Percentiles rank a stretch among this genome's conserved stretches.
Evolutionary conservation across 2,888 invertebrate genomes (phyloP).

Genomic region (Lampropteryx suffumata): DNA sequence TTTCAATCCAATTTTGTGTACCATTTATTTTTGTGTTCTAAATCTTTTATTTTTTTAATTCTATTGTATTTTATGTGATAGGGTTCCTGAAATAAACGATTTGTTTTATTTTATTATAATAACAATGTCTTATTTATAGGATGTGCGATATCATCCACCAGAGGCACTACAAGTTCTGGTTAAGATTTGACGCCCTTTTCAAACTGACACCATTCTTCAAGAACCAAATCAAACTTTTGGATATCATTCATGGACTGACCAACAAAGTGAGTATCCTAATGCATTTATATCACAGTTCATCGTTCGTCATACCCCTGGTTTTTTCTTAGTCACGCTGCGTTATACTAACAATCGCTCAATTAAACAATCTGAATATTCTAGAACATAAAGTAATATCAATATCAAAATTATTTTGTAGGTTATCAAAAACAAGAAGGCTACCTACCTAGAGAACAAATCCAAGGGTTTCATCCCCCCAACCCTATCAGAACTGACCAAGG

Average conservation of each 20-base stretch:
- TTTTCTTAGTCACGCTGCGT: background rate
- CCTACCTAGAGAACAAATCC: conserved; percentile 75
- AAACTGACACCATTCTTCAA: conserved; percentile 87
- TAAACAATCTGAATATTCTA: too few relatives aligned
- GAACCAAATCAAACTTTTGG: conserved; percentile 86
- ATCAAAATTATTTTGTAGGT: conserved; percentile 53
- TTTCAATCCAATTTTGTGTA: too few relatives aligned
- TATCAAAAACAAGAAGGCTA: conserved; percentile 84
- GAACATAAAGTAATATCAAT: too few relatives aligned
- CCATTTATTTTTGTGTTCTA: too few relatives aligned
- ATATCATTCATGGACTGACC: conserved; percentile 89
- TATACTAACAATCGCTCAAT: too few relatives aligned
- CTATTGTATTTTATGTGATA: too few relatives aligned
- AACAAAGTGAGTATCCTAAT: conserved; percentile 74
- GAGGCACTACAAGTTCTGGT: conserved; percentile 88
- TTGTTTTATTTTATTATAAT: too few relatives aligned
- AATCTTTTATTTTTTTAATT: too few relatives aligned
- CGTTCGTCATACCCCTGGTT: too few relatives aligned
- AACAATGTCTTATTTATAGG: conserved; percentile 34
- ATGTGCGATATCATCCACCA: conserved; percentile 93
- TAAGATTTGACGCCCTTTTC: conserved; percentile 88
- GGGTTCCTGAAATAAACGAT: too few relatives aligned
- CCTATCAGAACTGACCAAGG: conserved; percentile 58
- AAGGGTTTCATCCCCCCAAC: conserved; percentile 70
- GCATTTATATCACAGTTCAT: background rate